phyloP scores from a whole-genome alignment of 2,888 invertebrate genomes.

The Patella ulyssiponensis region DNA sequence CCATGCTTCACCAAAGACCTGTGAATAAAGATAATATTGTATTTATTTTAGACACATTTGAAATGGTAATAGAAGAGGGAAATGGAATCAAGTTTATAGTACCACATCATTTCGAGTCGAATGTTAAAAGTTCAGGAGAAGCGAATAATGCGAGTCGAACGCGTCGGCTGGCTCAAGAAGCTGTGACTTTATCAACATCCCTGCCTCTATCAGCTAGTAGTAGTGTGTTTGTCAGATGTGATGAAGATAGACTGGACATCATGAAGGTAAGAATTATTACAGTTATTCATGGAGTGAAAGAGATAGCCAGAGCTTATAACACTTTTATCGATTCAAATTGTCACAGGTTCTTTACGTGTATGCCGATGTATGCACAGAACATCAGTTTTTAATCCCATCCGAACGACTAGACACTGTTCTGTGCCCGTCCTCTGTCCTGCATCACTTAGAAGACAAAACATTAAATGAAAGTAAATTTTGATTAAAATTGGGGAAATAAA shows the following conservation, averaged over 20 bases:
- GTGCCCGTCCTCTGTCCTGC: too few species aligned
- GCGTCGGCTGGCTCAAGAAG: constrained; percentile 93
- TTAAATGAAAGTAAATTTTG: too few species aligned
- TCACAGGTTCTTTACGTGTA: too few species aligned
- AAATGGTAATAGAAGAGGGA: constrained; percentile 87
- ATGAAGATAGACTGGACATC: constrained; percentile 92
- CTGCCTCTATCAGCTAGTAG: constrained; percentile 93
- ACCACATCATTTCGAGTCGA: constrained; percentile 80
- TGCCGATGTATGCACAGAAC: too few species aligned
- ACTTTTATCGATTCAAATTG: too few species aligned
- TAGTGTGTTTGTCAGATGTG: constrained; percentile 95
- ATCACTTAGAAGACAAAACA: too few species aligned
- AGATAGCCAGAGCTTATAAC: too few species aligned
- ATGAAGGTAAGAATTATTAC: constrained; percentile 82
- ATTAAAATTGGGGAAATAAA: too few species aligned
- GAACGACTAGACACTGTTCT: too few species aligned
- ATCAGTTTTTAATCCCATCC: too few species aligned
- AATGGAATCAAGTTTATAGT: constrained; percentile 85
- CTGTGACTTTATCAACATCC: constrained; percentile 91
- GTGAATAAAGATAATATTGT: neutral
- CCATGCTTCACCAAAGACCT: too few species aligned
- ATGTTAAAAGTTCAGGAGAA: constrained; percentile 88
- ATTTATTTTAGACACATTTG: constrained; percentile 82
- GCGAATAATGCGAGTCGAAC: constrained; percentile 88
- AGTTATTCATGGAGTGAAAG: too few species aligned